Evolutionary conservation across 2,113 vertebrate genomes (phyloP).

Genomic region (Phodopus roborovskii): DNA sequence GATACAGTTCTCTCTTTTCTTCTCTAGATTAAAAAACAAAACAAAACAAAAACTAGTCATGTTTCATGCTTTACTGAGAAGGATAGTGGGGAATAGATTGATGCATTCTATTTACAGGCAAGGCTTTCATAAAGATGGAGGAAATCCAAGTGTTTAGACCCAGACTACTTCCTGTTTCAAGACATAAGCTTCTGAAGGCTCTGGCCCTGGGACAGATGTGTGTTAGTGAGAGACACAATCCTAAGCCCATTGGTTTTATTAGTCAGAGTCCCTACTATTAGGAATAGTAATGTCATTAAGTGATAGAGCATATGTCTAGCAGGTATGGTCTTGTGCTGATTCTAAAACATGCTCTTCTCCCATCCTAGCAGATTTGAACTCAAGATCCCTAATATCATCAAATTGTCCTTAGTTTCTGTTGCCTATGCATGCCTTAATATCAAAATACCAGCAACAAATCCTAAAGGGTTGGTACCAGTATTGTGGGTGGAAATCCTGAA

Average conservation of each 20-base stretch:
- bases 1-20: neutral
- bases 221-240: neutral
- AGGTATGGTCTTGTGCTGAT: neutral
- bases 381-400: neutral
- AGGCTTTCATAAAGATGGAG: slow-evolving; percentile 25
- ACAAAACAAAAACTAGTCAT: neutral
- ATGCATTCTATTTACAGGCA: neutral
- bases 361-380: neutral
- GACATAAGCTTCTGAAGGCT: neutral
- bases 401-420: neutral
- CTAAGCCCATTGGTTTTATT: neutral
- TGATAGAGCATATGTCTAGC: neutral
- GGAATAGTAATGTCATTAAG: neutral
- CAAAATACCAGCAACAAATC: neutral
- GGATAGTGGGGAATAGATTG: neutral
- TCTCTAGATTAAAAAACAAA: slow-evolving; percentile 12
- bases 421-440: neutral
- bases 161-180: neutral
- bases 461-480: neutral
- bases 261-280: neutral
- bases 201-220: neutral
- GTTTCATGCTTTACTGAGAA: neutral
- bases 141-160: neutral
- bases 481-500: neutral
- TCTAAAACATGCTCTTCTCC: neutral